Evolutionary conservation across 2,797 vertebrate genomes (phyloP), one percentile per base, ranked within the genome.

Genomic region (Pelodytes ibericus): DNA sequence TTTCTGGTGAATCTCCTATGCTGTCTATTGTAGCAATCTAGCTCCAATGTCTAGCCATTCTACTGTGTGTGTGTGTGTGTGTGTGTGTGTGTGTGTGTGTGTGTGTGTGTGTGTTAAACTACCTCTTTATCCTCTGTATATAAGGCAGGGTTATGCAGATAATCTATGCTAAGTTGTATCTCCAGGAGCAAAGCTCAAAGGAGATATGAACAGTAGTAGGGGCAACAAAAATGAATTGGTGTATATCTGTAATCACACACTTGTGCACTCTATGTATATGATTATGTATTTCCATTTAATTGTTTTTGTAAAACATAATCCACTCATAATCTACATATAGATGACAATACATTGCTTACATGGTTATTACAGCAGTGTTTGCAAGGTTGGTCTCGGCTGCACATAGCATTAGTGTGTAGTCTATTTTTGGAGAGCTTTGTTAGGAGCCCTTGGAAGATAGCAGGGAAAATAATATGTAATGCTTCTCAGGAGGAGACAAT

Each of bases 401-500:
- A 30, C 26, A 26, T 16, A n/a, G 6, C 29, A 60, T 30, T 4
- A 18, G 58, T 22, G n/a, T 65, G 9, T 30, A 13, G 15, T 31
- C 27, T 22, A 67, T 51, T 63, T 29, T 27, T 39, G 30, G 29
- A 57, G 29, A 68, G 10, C 10, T 56, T n/a, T 68, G 47, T 29
- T 27, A 15, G 65, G 26, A 65, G 39, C 27, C 26, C 65, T 13
- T 27, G 33, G 24, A 58, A 26, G 22, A 27, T 24, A 24, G 20
- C 47, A n/a, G 9, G 53, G 31, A 36, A 58, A 16, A 13, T 53
- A 58, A 26, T 58, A 16, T 58, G 24, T 18, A 29, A 26, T 61
- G 59, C 20, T 47, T 5, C n/a, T 20, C 56, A 22, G 20, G 16
- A 16, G 30, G 2, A 3, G 59, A 36, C 4, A 11, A 4, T 44